Evolutionary conservation across 2,888 invertebrate genomes (phyloP).

Genomic region (Euplagia quadripunctaria): DNA sequence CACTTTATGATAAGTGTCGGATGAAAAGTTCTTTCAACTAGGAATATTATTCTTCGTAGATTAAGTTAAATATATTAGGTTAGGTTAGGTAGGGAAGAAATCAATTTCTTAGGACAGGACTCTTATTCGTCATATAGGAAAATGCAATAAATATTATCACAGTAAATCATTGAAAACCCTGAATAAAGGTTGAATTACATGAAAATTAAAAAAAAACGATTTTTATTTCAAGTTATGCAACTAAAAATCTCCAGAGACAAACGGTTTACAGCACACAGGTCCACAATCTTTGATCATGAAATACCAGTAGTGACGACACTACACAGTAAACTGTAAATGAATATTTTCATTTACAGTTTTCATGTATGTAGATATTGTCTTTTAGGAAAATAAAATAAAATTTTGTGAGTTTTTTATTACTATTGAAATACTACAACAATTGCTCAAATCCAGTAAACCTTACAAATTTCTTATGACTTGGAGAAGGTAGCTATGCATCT

Average conservation of each 20-base stretch:
- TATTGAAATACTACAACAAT: neutral
- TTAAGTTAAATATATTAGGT: neutral
- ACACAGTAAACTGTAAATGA: neutral
- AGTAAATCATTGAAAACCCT: neutral
- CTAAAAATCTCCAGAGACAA: neutral
- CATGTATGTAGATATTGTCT: neutral
- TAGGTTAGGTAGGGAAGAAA: neutral
- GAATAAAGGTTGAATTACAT: neutral
- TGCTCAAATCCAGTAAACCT: neutral
- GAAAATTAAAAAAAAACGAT: neutral
- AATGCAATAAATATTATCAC: neutral
- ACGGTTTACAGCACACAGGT: neutral
- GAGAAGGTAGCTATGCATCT: slow-evolving; percentile 16
- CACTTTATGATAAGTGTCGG: slow-evolving; percentile 8
- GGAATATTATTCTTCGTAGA: neutral
- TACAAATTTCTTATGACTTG: neutral
- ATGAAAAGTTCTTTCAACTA: neutral
- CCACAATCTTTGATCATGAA: neutral
- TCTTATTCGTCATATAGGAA: neutral
- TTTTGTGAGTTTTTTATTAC: too few relatives aligned
- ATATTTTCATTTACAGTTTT: neutral
- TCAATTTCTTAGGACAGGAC: neutral
- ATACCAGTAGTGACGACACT: neutral
- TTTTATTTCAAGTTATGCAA: neutral
- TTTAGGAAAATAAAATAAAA: neutral